These are phyloP conservation scores for Atopsyche davidsoni DNA, from an alignment of 1,140 invertebrate species.

Conservation along the genomic window DNA sequence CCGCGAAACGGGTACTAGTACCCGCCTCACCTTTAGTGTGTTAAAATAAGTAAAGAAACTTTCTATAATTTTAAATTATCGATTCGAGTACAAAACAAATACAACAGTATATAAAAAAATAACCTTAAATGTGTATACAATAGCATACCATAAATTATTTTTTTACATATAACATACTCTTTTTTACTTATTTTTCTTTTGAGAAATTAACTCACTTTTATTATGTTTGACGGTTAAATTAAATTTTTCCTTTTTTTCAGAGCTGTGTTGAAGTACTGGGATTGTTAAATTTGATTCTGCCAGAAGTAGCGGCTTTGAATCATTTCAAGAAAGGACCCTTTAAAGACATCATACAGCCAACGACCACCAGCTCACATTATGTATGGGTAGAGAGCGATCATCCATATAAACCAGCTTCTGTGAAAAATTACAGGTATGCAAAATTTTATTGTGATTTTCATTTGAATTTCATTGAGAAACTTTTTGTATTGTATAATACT, in stretches of 20 bases:
- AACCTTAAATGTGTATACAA: not conserved
- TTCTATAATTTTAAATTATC: not conserved
- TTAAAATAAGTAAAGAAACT: too few species aligned
- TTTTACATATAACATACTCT: too few species aligned
- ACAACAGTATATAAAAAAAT: not conserved
- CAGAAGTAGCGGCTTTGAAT: constrained; percentile 83
- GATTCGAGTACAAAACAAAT: not conserved
- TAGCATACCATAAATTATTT: too few species aligned
- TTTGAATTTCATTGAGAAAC: too few species aligned
- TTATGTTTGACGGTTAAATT: not conserved
- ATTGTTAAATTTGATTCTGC: constrained; percentile 84
- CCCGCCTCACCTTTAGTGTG: too few species aligned
- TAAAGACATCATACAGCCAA: constrained; percentile 18
- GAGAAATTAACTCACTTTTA: not conserved
- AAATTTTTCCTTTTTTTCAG: constrained; percentile 43
- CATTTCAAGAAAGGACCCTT: constrained; percentile 43
- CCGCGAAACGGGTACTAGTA: too few species aligned
- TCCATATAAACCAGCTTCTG: constrained; percentile 87
- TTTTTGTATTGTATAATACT: constrained; percentile 11
- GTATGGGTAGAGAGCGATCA: constrained; percentile 94
- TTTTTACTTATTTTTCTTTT: too few species aligned
- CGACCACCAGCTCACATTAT: constrained; percentile 76
- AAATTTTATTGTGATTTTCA: too few species aligned
- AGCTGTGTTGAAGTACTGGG: constrained; percentile 87
- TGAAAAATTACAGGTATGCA: constrained; percentile 75